Evolutionary conservation across 2,797 vertebrate species (phyloP).

Genomic region (Oryzias sinensis): DNA sequence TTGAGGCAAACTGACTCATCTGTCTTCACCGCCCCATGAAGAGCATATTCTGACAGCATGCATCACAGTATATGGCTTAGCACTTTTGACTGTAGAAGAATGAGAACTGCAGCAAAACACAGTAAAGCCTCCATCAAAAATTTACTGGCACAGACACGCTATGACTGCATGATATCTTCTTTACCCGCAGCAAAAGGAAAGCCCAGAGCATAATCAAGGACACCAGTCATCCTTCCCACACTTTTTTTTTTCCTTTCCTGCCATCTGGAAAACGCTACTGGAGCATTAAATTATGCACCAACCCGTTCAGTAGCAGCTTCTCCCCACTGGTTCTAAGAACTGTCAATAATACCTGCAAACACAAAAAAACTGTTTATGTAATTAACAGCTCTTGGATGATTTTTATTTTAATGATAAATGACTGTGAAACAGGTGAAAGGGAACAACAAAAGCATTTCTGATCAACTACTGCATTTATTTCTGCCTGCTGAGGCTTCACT

Average conservation of each 20-base stretch:
- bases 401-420: neutral
- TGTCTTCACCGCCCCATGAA: constrained; percentile 24
- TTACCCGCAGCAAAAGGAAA: constrained; percentile 56
- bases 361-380: constrained; percentile 14
- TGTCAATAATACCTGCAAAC: constrained; percentile 44
- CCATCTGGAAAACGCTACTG: constrained; percentile 60
- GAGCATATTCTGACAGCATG: constrained; percentile 30
- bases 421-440: neutral
- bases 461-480: neutral
- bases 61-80: constrained; percentile 21
- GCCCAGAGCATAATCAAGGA: constrained; percentile 65
- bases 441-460: neutral
- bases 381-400: neutral
- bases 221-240: constrained; percentile 64
- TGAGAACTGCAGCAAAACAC: constrained; percentile 29
- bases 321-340: constrained; percentile 60
- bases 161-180: constrained; percentile 58
- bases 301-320: constrained; percentile 48
- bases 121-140: constrained; percentile 44
- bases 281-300: constrained; percentile 61
- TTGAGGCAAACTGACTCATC: constrained; percentile 12
- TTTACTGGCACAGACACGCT: constrained; percentile 36
- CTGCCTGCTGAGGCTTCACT: too few relatives aligned
- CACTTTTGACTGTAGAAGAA: constrained; percentile 32
- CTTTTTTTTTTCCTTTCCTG: constrained; percentile 49